phyloP scores from a whole-genome alignment of 2,888 invertebrate species.

The Acholoe squamosa region DNA sequence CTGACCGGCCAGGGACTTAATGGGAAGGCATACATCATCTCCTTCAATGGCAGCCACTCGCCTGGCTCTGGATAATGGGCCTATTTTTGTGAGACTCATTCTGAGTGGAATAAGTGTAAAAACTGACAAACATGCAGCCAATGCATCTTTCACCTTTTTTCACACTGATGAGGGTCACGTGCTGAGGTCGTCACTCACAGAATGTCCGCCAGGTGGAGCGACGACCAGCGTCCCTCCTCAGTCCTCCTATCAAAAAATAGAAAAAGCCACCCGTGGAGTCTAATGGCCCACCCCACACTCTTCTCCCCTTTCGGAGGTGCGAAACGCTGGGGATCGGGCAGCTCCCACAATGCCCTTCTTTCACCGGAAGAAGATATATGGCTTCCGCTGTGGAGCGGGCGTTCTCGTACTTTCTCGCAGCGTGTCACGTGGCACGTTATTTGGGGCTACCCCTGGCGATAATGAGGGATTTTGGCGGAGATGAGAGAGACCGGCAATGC shows the following conservation, averaged over 20 bases:
- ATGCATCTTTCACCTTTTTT: slow-evolving; percentile 48
- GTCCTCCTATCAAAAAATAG: neutral
- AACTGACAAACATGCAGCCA: slow-evolving; percentile 17
- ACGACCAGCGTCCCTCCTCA: neutral
- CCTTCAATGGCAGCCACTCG: neutral
- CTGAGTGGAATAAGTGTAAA: too few relatives aligned
- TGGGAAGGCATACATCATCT: too few relatives aligned
- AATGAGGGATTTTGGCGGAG: slow-evolving; percentile 13
- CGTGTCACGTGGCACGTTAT: slow-evolving; percentile 51
- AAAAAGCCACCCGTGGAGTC: neutral
- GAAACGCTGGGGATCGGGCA: slow-evolving; percentile 20
- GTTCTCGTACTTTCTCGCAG: neutral
- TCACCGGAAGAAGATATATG: slow-evolving; percentile 54
- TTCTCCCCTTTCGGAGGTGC: slow-evolving; percentile 41
- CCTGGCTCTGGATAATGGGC: neutral
- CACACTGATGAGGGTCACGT: slow-evolving; percentile 46
- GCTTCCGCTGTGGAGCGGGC: slow-evolving; percentile 33
- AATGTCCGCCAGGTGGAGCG: slow-evolving; percentile 36
- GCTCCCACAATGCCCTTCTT: slow-evolving; percentile 56
- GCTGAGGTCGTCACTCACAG: slow-evolving; percentile 28
- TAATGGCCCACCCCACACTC: slow-evolving; percentile 46
- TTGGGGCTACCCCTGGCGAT: slow-evolving; percentile 37
- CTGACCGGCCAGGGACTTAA: too few relatives aligned
- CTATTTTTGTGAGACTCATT: too few relatives aligned
- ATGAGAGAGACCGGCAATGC: slow-evolving; percentile 21